Evolutionary conservation across 1,140 invertebrate species (phyloP).

Genomic region (Drosophila biarmipes): DNA sequence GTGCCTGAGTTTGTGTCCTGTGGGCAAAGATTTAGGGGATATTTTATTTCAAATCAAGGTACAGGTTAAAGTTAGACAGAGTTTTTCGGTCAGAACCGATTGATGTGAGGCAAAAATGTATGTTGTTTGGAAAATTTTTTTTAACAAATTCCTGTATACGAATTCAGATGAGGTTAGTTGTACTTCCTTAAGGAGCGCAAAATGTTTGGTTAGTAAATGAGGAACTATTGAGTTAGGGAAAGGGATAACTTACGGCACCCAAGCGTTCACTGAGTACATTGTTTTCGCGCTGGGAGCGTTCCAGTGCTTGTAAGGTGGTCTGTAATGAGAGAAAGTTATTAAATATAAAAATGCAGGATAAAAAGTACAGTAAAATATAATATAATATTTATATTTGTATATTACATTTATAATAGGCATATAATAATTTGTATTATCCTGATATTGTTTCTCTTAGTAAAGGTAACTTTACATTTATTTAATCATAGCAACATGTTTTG

Average conservation of each 20-base stretch:
- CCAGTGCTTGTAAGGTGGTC: conserved; percentile 86
- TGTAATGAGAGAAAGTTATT: conserved; percentile 31
- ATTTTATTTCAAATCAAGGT: background rate
- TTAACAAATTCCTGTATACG: background rate
- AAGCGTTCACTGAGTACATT: conserved; percentile 87
- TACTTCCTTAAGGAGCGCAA: conserved; percentile 9
- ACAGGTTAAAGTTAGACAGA: background rate
- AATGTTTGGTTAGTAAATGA: conserved; percentile 33
- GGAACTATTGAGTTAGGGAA: background rate
- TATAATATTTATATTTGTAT: too few species aligned
- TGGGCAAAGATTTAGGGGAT: background rate
- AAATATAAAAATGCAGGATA: background rate
- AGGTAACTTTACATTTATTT: background rate
- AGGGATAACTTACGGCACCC: conserved; percentile 83
- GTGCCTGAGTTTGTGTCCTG: conserved; percentile 78
- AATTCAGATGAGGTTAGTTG: conserved; percentile 16
- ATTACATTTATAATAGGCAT: too few species aligned
- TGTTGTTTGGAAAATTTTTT: background rate
- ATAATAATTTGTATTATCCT: too few species aligned
- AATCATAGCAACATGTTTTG: background rate
- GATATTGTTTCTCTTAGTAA: background rate
- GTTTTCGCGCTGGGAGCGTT: conserved; percentile 87
- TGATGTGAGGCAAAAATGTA: conserved; percentile 6
- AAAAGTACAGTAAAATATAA: background rate
- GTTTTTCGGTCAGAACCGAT: background rate